These are phyloP conservation scores for Caenorhabditis remanei DNA, from an alignment of 1,140 invertebrate species.

Conservation along the genomic window DNA sequence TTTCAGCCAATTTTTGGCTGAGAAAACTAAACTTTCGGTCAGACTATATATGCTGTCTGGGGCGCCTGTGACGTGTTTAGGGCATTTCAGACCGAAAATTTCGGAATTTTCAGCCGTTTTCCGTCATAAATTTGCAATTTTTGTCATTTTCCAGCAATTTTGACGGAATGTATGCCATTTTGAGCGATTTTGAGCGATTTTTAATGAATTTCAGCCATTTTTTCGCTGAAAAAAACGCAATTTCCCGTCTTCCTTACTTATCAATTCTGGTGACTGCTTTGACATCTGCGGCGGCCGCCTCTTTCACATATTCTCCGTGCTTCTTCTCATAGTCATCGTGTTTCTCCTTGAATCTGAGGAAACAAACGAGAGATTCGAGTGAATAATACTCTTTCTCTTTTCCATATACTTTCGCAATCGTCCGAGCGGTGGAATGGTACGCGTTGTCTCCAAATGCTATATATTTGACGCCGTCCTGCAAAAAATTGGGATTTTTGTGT, in stretches of 20 bases:
- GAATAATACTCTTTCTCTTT: not conserved
- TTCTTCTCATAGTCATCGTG: too few relatives aligned
- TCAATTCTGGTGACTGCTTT: constrained; percentile 3
- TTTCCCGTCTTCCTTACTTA: not conserved
- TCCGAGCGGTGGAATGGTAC: not conserved
- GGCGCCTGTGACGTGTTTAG: too few relatives aligned
- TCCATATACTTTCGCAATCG: not conserved
- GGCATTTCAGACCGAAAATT: too few relatives aligned
- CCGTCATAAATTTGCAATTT: too few relatives aligned
- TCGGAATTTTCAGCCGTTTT: too few relatives aligned
- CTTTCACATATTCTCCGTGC: constrained; percentile 28
- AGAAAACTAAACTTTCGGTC: too few relatives aligned
- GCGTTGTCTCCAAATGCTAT: constrained; percentile 11
- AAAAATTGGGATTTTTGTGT: not conserved
- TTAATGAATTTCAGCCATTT: not conserved
- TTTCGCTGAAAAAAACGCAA: too few relatives aligned
- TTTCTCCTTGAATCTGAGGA: not conserved
- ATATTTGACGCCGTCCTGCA: not conserved
- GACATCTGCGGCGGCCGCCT: constrained; percentile 13
- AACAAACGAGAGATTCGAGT: not conserved
- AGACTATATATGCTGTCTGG: too few relatives aligned
- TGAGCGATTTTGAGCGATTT: not conserved
- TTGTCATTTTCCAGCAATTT: too few relatives aligned
- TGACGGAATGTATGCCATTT: too few relatives aligned
- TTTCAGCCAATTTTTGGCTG: too few relatives aligned